These are phyloP conservation scores for Lophochroa leadbeateri DNA, from an alignment of 2,113 vertebrate genomes.

Conservation along the genomic window DNA sequence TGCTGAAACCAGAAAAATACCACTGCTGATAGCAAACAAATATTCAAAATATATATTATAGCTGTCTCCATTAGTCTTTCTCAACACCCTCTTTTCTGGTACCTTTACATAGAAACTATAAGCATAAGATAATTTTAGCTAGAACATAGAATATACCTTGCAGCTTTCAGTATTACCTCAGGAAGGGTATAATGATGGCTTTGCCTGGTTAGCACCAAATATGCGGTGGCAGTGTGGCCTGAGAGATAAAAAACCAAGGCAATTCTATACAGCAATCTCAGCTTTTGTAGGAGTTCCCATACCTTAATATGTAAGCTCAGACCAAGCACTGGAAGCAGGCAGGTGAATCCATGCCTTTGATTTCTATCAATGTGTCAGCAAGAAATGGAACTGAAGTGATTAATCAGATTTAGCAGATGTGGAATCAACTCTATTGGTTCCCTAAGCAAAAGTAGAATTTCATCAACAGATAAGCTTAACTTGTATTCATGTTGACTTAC, in stretches of 20 bases:
- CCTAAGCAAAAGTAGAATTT: slow-evolving; percentile 42
- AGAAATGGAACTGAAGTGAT: slow-evolving; percentile 18
- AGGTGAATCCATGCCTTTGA: slow-evolving; percentile 36
- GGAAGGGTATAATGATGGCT: neutral
- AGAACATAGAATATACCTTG: neutral
- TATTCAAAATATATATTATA: neutral
- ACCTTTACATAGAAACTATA: neutral
- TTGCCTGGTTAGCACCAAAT: neutral
- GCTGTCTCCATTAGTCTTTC: neutral
- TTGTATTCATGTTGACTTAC: slow-evolving; percentile 38
- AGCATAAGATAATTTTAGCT: neutral
- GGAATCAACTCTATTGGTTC: slow-evolving; percentile 34
- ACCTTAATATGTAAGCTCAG: neutral
- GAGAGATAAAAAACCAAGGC: neutral
- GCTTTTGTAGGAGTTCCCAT: neutral
- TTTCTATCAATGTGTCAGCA: slow-evolving; percentile 45
- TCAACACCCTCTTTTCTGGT: neutral
- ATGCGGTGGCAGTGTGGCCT: neutral
- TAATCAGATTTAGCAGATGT: slow-evolving; percentile 52
- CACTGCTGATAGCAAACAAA: neutral
- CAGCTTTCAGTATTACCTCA: neutral
- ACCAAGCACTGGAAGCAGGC: neutral
- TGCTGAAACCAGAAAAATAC: neutral
- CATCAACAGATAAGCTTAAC: slow-evolving; percentile 33
- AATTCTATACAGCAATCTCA: neutral